A percentile compares a stretch with the other conserved stretches of the same genome.
Conservation (phyloP, 2,888 invertebrate genomes). For the Leptopilina syphax region DNA sequence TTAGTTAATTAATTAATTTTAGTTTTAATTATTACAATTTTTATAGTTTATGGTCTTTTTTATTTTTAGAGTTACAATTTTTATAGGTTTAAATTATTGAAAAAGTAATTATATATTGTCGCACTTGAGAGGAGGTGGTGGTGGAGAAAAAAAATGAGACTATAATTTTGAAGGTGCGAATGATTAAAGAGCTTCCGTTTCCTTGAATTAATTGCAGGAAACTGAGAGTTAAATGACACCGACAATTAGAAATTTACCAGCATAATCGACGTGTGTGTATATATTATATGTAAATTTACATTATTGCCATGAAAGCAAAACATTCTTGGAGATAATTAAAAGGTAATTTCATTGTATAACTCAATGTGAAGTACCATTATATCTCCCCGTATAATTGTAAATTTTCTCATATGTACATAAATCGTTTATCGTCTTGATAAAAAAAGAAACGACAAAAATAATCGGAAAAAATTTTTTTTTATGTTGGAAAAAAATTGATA, state of each 20-base stretch:
- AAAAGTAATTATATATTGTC: no score
- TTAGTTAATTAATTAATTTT: no score
- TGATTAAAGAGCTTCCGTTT: constrained; percentile 5
- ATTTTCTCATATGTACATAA: constrained; percentile 7
- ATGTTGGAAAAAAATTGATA: no score
- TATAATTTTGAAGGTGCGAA: background rate
- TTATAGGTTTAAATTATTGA: background rate
- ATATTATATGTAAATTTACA: constrained; percentile 27
- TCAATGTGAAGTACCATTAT: background rate
- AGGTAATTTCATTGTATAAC: constrained; percentile 20
- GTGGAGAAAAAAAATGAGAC: no score
- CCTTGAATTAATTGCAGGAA: constrained; percentile 23
- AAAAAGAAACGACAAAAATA: background rate
- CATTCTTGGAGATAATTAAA: constrained; percentile 23
- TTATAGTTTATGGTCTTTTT: no score
- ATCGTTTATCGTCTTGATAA: background rate
- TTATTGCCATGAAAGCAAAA: constrained; percentile 30
- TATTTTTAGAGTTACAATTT: background rate
- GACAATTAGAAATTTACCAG: constrained; percentile 33
- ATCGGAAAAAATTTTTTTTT: no score
- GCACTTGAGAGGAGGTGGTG: no score
- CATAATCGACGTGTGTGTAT: constrained; percentile 21
- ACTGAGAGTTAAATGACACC: constrained; percentile 19
- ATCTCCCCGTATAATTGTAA: background rate
- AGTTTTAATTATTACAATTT: no score